Conservation (phyloP, 2,797 vertebrate species). For the Pitangus sulphuratus region DNA sequence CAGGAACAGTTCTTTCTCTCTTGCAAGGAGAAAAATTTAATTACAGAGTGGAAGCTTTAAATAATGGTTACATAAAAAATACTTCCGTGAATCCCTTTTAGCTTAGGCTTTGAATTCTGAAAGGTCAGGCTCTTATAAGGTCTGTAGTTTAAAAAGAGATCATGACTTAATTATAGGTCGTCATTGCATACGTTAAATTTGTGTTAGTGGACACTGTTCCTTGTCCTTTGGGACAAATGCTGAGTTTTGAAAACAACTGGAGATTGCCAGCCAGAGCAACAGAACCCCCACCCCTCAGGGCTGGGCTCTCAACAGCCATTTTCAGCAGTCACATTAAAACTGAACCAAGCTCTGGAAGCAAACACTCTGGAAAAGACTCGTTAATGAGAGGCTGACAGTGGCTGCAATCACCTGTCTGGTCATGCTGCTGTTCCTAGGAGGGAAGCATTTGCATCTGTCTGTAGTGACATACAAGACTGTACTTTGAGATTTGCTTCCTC, state of each 20-base stretch:
- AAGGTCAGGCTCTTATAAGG: not conserved
- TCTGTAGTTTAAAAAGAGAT: not conserved
- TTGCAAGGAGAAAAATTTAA: conserved; percentile 49
- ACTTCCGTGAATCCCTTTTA: conserved; percentile 17
- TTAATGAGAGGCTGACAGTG: not conserved
- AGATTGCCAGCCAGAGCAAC: not conserved
- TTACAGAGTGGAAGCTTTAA: conserved; percentile 37
- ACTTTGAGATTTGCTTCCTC: not conserved
- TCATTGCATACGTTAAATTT: not conserved
- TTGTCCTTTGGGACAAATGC: not conserved
- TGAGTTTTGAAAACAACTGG: not conserved
- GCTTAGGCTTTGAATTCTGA: not conserved
- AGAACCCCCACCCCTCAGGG: not conserved
- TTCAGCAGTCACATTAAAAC: not conserved
- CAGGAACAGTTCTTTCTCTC: conserved; percentile 47
- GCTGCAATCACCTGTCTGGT: accelerated
- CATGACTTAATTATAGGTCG: not conserved
- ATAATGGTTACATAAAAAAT: conserved; percentile 30
- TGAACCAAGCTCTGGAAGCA: not conserved
- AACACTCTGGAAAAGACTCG: not conserved
- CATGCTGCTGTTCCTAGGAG: not conserved
- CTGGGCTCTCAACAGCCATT: not conserved
- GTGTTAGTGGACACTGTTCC: not conserved
- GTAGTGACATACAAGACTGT: accelerated
- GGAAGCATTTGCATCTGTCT: not conserved